These are phyloP conservation scores for Julus scanicus DNA, from an alignment of 2,888 invertebrate genomes.

Conservation along the genomic window DNA sequence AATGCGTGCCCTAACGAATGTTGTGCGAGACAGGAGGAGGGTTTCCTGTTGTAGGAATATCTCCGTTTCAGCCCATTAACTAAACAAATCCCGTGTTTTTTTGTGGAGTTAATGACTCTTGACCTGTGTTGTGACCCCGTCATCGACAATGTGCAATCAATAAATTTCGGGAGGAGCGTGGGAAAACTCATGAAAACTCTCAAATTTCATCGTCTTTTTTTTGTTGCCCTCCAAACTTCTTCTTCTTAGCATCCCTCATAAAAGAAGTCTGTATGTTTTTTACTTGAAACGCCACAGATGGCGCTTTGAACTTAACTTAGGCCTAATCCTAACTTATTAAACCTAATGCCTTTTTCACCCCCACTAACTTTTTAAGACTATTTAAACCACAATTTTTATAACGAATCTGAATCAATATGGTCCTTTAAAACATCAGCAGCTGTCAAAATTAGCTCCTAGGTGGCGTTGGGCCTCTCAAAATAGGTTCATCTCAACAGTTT, in stretches of 20 bases:
- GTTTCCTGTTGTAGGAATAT: too few relatives aligned
- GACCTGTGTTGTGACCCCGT: slow-evolving; percentile 1
- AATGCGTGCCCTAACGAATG: too few relatives aligned
- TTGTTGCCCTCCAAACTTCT: background rate
- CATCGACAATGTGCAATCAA: slow-evolving; percentile 39
- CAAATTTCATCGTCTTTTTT: background rate
- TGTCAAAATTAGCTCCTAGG: too few relatives aligned
- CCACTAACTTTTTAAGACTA: too few relatives aligned
- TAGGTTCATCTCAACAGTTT: too few relatives aligned
- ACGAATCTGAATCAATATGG: background rate
- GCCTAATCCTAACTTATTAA: background rate
- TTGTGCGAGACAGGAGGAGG: too few relatives aligned
- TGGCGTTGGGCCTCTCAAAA: too few relatives aligned
- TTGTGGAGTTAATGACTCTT: background rate
- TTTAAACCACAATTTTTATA: background rate
- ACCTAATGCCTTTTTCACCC: too few relatives aligned
- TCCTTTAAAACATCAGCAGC: too few relatives aligned
- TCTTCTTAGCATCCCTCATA: background rate
- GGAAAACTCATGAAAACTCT: background rate
- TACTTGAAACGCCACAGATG: slow-evolving; percentile 12
- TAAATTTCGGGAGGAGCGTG: slow-evolving; percentile 1
- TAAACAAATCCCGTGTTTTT: background rate
- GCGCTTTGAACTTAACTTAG: background rate
- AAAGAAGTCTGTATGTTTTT: background rate
- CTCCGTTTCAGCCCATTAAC: background rate